These are phyloP conservation scores for Apodemia hepburni DNA, from an alignment of 2,888 invertebrate genomes.

Conservation along the genomic window DNA sequence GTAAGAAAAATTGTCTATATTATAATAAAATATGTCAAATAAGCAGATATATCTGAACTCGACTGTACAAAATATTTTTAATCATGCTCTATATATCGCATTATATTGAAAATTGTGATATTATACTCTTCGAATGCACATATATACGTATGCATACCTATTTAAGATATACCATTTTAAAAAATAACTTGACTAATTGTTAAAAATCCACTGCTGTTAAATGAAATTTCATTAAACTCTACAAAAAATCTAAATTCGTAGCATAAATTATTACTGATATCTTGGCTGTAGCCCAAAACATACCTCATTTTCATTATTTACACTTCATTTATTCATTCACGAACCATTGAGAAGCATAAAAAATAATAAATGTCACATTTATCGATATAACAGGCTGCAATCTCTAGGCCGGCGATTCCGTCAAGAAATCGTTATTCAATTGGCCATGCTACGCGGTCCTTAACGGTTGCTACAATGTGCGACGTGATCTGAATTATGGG, in stretches of 20 bases:
- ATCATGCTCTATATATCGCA: too few relatives aligned
- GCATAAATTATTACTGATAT: constrained; percentile 22
- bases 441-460: constrained; percentile 45
- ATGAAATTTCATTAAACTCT: not conserved
- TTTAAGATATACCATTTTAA: too few relatives aligned
- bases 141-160: too few relatives aligned
- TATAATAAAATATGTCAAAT: too few relatives aligned
- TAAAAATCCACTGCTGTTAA: not conserved
- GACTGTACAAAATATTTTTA: too few relatives aligned
- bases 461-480: constrained; percentile 50
- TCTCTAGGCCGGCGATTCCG: constrained; percentile 38
- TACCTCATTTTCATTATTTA: constrained; percentile 21
- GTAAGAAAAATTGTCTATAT: too few relatives aligned
- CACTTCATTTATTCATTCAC: constrained; percentile 24
- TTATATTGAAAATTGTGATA: too few relatives aligned
- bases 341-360: constrained; percentile 28
- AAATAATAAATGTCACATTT: constrained; percentile 34
- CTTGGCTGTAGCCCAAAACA: constrained; percentile 20
- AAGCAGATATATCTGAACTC: too few relatives aligned
- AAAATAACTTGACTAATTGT: not conserved
- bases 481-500: constrained; percentile 50
- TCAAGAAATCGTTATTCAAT: constrained; percentile 61
- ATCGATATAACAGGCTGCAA: constrained; percentile 38
- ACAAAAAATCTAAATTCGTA: constrained; percentile 19
- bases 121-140: too few relatives aligned